Conservation (phyloP, 2,797 vertebrate genomes). For the Sebastes minor region DNA sequence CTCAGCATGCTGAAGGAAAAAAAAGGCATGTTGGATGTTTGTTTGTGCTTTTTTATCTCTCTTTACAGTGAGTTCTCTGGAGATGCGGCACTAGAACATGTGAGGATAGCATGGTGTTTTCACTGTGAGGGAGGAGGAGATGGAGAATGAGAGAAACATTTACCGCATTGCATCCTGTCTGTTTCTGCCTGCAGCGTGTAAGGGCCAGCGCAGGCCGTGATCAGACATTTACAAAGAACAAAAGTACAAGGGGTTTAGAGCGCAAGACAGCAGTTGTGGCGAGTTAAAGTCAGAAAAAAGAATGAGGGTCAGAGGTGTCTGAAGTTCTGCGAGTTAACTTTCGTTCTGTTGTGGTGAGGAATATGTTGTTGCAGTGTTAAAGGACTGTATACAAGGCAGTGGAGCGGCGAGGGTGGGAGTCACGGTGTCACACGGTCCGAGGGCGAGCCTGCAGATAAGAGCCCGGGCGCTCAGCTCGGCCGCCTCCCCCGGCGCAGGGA, state of each 20-base stretch:
- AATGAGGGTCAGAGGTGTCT: constrained; percentile 30
- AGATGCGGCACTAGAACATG: constrained; percentile 58
- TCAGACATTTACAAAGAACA: constrained; percentile 11
- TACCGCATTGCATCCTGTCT: constrained; percentile 15
- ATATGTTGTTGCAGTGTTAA: constrained; percentile 14
- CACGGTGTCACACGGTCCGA: constrained; percentile 20
- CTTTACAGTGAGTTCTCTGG: constrained; percentile 65
- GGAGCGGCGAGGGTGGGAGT: constrained; percentile 29
- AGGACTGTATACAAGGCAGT: constrained; percentile 3
- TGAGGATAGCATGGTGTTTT: constrained; percentile 40
- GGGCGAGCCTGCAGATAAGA: constrained; percentile 41
- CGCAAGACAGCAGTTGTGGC: not conserved
- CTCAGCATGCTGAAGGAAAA: constrained; percentile 64
- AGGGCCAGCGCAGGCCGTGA: not conserved
- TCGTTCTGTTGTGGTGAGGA: not conserved
- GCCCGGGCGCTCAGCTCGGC: constrained; percentile 11
- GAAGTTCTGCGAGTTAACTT: constrained; percentile 40
- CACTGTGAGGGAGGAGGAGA: constrained; percentile 17
- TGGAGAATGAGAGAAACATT: constrained; percentile 37
- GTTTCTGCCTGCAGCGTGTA: constrained; percentile 13
- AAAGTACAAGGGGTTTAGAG: not conserved
- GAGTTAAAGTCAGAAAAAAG: constrained; percentile 8
- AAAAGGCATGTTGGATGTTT: constrained; percentile 70
- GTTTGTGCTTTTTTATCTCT: constrained; percentile 68
- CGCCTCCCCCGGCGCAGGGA: constrained; percentile 34